phyloP scores from a whole-genome alignment of 37 sponge, comb jelly and placozoan genomes.

The Haliclona indistincta region DNA sequence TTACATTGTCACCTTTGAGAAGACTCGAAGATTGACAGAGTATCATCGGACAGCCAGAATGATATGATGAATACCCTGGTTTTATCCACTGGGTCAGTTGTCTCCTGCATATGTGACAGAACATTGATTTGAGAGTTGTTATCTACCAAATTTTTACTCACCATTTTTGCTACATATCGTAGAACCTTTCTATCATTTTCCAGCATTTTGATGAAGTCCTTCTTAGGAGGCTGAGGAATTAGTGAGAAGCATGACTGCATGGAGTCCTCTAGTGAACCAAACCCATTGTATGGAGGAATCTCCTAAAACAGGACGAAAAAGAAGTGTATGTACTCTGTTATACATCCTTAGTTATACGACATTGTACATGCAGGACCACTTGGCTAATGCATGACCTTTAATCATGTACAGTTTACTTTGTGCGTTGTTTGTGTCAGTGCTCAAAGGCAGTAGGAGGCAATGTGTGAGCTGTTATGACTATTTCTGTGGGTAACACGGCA shows the following conservation, averaged over 20 bases:
- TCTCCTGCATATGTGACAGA: conserved; percentile 49
- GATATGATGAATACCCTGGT: conserved; percentile 92
- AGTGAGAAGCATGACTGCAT: conserved; percentile 91
- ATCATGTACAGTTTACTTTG: too few relatives aligned
- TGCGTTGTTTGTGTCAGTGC: too few relatives aligned
- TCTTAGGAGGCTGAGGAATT: conserved; percentile 98
- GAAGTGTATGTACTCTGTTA: too few relatives aligned
- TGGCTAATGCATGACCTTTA: too few relatives aligned
- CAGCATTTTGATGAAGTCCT: conserved; percentile 96
- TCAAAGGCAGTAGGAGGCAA: too few relatives aligned
- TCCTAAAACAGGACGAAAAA: too few relatives aligned
- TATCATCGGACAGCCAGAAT: conserved; percentile 92
- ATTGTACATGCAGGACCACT: too few relatives aligned
- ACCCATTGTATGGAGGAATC: conserved; percentile 96
- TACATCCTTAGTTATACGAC: too few relatives aligned
- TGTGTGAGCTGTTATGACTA: too few relatives aligned
- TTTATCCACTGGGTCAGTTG: conserved; percentile 85
- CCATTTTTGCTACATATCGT: conserved; percentile 88
- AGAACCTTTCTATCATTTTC: conserved; percentile 95
- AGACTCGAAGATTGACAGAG: conserved; percentile 93
- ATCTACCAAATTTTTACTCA: conserved; percentile 26
- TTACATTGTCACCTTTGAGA: conserved; percentile 89
- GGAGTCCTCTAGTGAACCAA: conserved; percentile 95
- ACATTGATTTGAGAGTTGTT: background rate
- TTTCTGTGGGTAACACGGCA: too few relatives aligned